Conservation (phyloP, 2,888 invertebrate genomes). For the Cheiracanthium punctorium region DNA sequence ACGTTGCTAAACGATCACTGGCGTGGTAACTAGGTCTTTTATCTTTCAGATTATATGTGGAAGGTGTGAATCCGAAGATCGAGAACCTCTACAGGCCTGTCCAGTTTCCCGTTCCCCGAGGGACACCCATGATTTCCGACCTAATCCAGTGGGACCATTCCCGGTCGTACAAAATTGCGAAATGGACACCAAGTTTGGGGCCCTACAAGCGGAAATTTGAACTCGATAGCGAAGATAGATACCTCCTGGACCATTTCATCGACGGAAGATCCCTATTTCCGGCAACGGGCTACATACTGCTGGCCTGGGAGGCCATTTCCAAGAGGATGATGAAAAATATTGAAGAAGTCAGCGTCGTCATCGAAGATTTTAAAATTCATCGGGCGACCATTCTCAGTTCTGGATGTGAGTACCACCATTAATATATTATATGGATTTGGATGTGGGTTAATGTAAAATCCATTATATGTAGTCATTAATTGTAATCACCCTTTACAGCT, state of each 20-base stretch:
- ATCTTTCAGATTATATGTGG: constrained; percentile 45
- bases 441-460: too few species aligned
- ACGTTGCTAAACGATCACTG: too few species aligned
- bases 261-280: constrained; percentile 79
- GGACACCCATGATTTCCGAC: constrained; percentile 92
- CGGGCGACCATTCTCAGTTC: constrained; percentile 95
- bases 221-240: constrained; percentile 76
- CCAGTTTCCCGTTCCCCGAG: constrained; percentile 89
- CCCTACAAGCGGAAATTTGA: constrained; percentile 82
- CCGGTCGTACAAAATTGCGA: constrained; percentile 89
- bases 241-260: constrained; percentile 83
- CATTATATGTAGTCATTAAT: too few species aligned
- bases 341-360: constrained; percentile 87
- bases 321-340: background rate
- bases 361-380: constrained; percentile 93
- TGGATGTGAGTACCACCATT: constrained; percentile 18
- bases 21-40: too few species aligned
- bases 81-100: constrained; percentile 76
- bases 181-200: constrained; percentile 85
- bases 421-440: too few species aligned
- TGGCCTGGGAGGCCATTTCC: constrained; percentile 88
- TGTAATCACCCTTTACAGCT: too few species aligned
- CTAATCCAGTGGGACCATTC: constrained; percentile 94
- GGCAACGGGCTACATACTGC: constrained; percentile 78
- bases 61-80: constrained; percentile 70